These are phyloP conservation scores for Nyctibius grandis DNA, from an alignment of 2,797 vertebrate species.

Conservation along the genomic window DNA sequence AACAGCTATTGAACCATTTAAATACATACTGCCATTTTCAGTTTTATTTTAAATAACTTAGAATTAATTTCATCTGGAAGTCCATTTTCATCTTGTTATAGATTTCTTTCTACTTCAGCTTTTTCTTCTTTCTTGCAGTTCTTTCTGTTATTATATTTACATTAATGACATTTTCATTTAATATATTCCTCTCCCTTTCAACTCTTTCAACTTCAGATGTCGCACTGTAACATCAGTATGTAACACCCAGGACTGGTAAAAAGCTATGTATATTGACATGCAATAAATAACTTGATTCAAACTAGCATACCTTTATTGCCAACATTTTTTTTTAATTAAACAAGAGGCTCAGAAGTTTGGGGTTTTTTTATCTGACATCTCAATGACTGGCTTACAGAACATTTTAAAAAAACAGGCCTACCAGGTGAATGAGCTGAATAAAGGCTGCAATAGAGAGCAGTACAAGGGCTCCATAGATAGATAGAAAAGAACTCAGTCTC, in stretches of 20 bases:
- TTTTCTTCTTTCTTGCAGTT: neutral
- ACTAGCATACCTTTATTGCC: neutral
- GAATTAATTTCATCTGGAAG: neutral
- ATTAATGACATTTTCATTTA: neutral
- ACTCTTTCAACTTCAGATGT: neutral
- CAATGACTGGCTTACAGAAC: neutral
- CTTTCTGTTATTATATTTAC: neutral
- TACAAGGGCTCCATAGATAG: neutral
- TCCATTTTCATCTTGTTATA: neutral
- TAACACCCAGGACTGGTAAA: neutral
- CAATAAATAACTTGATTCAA: neutral
- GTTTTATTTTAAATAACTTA: neutral
- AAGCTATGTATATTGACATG: neutral
- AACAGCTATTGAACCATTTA: neutral
- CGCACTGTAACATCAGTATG: neutral
- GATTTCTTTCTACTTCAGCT: neutral
- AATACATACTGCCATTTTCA: neutral
- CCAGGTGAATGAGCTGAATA: neutral
- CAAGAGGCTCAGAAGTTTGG: neutral
- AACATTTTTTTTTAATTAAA: neutral
- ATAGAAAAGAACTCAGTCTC: neutral
- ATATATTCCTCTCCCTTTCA: neutral
- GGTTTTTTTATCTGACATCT: neutral
- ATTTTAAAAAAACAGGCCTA: neutral
- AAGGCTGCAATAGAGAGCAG: neutral